Percentiles rank a stretch among this genome's conserved stretches.
These are phyloP conservation scores for Drosophila incognita DNA, from an alignment of 2,888 invertebrate species.

Conservation along the genomic window DNA sequence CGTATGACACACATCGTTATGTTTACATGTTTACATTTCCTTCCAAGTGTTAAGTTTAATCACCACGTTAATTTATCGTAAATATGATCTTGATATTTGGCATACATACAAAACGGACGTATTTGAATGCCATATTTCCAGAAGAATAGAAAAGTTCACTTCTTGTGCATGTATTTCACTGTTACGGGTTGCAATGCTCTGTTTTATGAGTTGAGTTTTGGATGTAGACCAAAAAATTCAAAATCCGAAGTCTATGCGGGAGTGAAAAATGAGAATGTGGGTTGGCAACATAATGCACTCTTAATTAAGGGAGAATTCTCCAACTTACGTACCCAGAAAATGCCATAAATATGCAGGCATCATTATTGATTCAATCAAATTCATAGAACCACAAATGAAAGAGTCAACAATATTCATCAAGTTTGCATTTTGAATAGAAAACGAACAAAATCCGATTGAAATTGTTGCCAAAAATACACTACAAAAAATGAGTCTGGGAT, in stretches of 20 bases:
- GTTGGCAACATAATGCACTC: background rate
- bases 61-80: background rate
- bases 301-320: background rate
- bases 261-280: background rate
- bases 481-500: conserved; percentile 9
- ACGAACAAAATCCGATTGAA: conserved; percentile 7
- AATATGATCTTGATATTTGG: background rate
- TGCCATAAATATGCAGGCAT: conserved; percentile 38
- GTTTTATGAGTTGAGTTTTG: background rate
- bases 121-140: background rate
- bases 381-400: background rate
- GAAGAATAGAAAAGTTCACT: background rate
- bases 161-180: background rate
- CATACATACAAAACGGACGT: background rate
- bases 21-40: background rate
- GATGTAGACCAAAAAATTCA: background rate
- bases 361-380: conserved; percentile 29
- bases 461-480: conserved; percentile 19
- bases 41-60: background rate
- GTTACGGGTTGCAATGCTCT: background rate
- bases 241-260: background rate
- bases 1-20: background rate
- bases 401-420: conserved; percentile 10
- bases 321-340: conserved; percentile 29
- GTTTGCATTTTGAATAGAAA: conserved; percentile 20